These are phyloP conservation scores for Cliona cf. orientalis DNA, from an alignment of 37 sponge, comb jelly and placozoan genomes.

Conservation along the genomic window DNA sequence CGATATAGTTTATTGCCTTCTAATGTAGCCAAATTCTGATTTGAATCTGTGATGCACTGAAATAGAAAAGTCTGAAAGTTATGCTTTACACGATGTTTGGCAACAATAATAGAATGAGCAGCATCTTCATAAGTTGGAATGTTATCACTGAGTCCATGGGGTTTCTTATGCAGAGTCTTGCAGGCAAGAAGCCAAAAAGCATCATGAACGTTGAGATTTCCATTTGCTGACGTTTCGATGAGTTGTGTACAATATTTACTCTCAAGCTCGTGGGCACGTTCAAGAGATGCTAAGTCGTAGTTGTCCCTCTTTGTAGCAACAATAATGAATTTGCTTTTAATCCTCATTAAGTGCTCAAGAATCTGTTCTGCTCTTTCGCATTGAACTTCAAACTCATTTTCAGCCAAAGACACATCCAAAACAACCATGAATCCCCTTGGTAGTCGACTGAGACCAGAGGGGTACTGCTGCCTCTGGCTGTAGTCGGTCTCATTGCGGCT, in stretches of 20 bases:
- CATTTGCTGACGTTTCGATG: conserved; percentile 47
- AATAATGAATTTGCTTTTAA: conserved; percentile 43
- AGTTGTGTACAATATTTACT: conserved; percentile 28
- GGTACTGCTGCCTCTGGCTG: conserved; percentile 14
- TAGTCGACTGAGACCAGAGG: conserved; percentile 8
- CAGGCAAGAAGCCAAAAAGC: conserved; percentile 27
- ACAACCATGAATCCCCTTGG: conserved; percentile 49
- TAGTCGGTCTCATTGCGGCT: conserved; percentile 17
- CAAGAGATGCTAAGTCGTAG: conserved; percentile 1
- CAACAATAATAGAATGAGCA: neutral
- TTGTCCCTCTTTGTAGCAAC: conserved; percentile 68
- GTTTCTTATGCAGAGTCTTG: conserved; percentile 15
- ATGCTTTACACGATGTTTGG: neutral
- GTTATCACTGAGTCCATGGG: neutral
- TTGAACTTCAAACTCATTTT: conserved; percentile 36
- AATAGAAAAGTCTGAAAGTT: conserved; percentile 15
- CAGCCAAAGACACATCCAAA: conserved; percentile 48
- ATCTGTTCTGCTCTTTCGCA: conserved; percentile 31
- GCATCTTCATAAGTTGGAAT: conserved; percentile 14
- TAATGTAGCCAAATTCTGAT: conserved; percentile 25
- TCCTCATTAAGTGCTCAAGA: conserved; percentile 19
- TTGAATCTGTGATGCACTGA: conserved; percentile 17
- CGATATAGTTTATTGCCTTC: conserved; percentile 32
- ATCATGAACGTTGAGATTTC: conserved; percentile 41
- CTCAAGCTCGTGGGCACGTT: conserved; percentile 14